Percentiles rank a stretch among this genome's conserved stretches.
phyloP scores from a whole-genome alignment of 2,113 vertebrate species.

The Anolis sagrei region DNA sequence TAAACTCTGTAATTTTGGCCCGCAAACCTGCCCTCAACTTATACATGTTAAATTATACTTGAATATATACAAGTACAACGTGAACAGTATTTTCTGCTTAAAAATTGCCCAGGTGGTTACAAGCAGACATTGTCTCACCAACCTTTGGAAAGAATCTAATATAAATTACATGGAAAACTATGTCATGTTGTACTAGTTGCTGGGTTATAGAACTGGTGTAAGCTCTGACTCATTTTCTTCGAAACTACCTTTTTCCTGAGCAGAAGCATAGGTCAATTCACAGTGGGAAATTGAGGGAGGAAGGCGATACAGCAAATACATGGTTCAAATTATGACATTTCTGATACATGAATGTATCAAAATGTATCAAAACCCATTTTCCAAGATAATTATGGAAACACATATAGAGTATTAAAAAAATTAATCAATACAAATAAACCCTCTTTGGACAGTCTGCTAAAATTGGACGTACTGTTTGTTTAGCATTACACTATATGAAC shows the following conservation, averaged over 20 bases:
- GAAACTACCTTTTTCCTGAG: not conserved
- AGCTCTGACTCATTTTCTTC: not conserved
- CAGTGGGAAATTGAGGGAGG: not conserved
- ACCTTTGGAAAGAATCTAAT: rapidly evolving
- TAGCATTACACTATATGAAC: not conserved
- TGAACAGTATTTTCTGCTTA: not conserved
- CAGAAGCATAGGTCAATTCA: not conserved
- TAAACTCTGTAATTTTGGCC: too few relatives aligned
- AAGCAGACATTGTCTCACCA: not conserved
- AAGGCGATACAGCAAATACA: not conserved
- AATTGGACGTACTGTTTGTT: not conserved
- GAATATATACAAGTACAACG: not conserved
- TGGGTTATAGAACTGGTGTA: not conserved
- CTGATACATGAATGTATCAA: not conserved
- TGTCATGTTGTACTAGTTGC: not conserved
- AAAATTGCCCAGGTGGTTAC: not conserved
- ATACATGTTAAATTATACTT: too few relatives aligned
- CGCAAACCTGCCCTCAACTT: too few relatives aligned
- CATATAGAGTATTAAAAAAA: not conserved
- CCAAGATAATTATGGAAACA: not conserved
- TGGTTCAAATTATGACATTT: not conserved
- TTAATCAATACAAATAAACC: not conserved
- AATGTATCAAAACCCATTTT: not conserved
- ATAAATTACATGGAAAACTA: not conserved
- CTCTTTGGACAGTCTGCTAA: not conserved